Base-by-base conservation (phyloP, 2,113 vertebrate species). In the Cyphomyrus discorhynchus region DNA sequence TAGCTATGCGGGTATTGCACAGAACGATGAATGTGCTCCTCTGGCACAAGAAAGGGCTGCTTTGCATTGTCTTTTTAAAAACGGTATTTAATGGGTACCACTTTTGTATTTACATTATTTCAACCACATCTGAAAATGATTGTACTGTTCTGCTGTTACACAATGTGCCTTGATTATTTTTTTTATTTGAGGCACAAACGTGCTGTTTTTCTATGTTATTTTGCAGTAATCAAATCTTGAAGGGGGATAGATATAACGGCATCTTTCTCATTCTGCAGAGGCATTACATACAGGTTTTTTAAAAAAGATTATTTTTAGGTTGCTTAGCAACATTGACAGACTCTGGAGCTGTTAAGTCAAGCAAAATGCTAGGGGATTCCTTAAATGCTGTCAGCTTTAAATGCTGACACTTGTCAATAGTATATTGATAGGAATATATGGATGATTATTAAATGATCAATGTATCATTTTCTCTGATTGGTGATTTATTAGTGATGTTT, bases 281-380 rank as follows among this genome's bases (percentile, higher is more conserved):
- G 31, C 91, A 89, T 90, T 91, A 86, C 2, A 45, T 91, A 86
- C 2, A 45, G 31, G 91, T 90, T 77, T 90, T 93, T 90, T 89
- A 62, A 56, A 66, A 85, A 92, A 91, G 92, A 94, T 94, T 95
- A 95, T 94, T 96, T 95, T 95, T 94, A 95, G 93, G 94, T 96
- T 95, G 94, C 95, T 92, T 94, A 93, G 95, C 95, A 96, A 96
- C 95, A 92, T 95, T 89, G 91, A 92, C 91, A 91, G 91, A 83
- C 77, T 83, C 31, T 66, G 93, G 35, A 46, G 83, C 35, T 70
- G 56, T 52, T 85, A 49, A 86, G 83, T 87, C 35, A 86, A n/a
- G 82, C 84, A 87, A 9, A 27, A 87, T 74, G 50, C 66, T 50
- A 56, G 62, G 89, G 85, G 85, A 90, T 77, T 87, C 85, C 80